Base-by-base conservation (phyloP, 1,140 invertebrate species). In the Dufourea novaeangliae region DNA sequence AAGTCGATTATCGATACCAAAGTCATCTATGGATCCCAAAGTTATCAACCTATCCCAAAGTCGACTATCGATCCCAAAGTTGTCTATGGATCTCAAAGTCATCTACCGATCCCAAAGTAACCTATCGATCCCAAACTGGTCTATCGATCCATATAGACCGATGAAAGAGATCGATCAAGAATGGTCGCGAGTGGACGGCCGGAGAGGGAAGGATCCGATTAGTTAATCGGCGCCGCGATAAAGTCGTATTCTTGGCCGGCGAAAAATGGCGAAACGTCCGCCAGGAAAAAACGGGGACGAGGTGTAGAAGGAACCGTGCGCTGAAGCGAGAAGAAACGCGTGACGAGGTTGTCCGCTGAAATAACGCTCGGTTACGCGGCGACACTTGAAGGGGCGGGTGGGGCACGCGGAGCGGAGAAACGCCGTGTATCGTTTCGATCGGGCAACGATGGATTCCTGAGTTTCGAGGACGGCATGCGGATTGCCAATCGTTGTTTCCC, bases 401-500 rank as follows among this genome's bases (percentile, higher is more conserved):
- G 14, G 17, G 3, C 3, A 2, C 4, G 0, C 4, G 2, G 46
- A 50, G 4, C 0, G 20, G 46, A 50, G 46, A n/a, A 8, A 5
- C 8, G 34, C 34, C 34, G 34, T 37, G 27, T 50, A 8, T n/a
- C 63, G 79, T 82, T 61, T 52, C 46, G 83, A 75, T 85, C 70
- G 66, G 66, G 68, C 81, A 82, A 79, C 82, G 82, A 87, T 83
- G 82, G 80, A 85, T 86, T 88, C 85, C 82, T 86, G 78, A 69
- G 84, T 80, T 84, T 87, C 86, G 86, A 86, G 86, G 87, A 80
- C 87, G 86, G 75, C 57, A 76, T 84, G 73, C 78, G 84, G n/a
- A 87, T 88, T 88, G 87, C 86, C 87, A 87, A 88, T 88, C 80
- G 78, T 59, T 87, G 86, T 88, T 88, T 87, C 86, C 86, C 81